Evolutionary conservation across 1,140 invertebrate genomes (phyloP).

Genomic region (Polyergus mexicanus): DNA sequence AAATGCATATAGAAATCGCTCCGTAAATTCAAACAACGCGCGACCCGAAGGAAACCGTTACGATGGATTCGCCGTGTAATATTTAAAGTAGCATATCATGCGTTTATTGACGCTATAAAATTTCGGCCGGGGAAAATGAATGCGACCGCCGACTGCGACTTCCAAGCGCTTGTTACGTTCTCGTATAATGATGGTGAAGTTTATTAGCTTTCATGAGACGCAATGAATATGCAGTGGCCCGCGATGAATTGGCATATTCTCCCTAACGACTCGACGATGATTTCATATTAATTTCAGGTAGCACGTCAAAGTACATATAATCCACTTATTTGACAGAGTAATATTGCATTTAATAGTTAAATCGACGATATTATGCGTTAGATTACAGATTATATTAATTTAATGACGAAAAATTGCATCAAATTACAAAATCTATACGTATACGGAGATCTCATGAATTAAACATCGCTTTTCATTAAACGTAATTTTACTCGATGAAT

Average conservation of each 20-base stretch:
- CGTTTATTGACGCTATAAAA: slow-evolving; percentile 66
- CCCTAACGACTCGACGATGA: slow-evolving; percentile 60
- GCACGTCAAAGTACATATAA: not conserved
- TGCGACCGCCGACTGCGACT: slow-evolving; percentile 60
- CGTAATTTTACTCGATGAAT: not conserved
- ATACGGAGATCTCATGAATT: not conserved
- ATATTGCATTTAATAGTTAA: not conserved
- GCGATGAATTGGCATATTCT: slow-evolving; percentile 61
- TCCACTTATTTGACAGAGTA: no score
- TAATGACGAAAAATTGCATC: not conserved
- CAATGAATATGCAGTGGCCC: slow-evolving; percentile 65
- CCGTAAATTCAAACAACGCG: not conserved
- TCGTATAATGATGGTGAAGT: slow-evolving; percentile 64
- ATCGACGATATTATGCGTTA: not conserved
- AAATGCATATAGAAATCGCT: not conserved
- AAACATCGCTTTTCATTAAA: slow-evolving; percentile 19
- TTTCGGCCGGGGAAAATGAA: slow-evolving; percentile 76
- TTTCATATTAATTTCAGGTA: slow-evolving; percentile 68
- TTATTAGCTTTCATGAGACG: slow-evolving; percentile 66
- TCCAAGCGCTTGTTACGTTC: not conserved
- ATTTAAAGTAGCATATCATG: slow-evolving; percentile 70
- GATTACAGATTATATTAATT: not conserved
- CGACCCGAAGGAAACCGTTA: slow-evolving; percentile 34
- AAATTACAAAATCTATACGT: slow-evolving; percentile 14
- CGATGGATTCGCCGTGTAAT: slow-evolving; percentile 78